Conservation (phyloP, 2,888 invertebrate species). For the Ornithoptera priamus region DNA sequence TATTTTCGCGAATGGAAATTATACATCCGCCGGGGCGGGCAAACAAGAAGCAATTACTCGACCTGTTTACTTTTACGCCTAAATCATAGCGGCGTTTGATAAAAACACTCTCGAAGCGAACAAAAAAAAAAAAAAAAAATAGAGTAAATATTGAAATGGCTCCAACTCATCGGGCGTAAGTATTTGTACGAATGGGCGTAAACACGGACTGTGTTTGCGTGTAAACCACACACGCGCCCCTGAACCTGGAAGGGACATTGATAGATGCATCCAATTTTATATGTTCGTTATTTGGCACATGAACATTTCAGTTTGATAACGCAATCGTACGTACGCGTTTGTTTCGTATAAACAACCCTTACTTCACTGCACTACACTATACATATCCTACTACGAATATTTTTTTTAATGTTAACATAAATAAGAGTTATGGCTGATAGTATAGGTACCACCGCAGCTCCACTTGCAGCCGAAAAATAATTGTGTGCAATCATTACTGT, state of each 20-base stretch:
- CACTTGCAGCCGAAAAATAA: too few relatives aligned
- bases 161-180: conserved; percentile 37
- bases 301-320: conserved; percentile 2
- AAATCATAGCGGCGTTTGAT: conserved; percentile 30
- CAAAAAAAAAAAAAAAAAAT: conserved; percentile 23
- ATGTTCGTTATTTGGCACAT: conserved; percentile 9
- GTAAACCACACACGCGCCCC: conserved; percentile 11
- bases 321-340: background rate
- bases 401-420: too few relatives aligned
- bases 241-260: conserved; percentile 14
- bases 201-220: conserved; percentile 6
- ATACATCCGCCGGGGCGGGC: conserved; percentile 23
- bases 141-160: conserved; percentile 41
- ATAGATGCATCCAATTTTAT: conserved; percentile 26
- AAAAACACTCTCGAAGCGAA: conserved; percentile 21
- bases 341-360: too few relatives aligned
- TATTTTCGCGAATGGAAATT: conserved; percentile 25
- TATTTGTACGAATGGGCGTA: conserved; percentile 34
- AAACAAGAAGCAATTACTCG: conserved; percentile 35
- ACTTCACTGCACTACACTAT: too few relatives aligned
- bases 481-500: too few relatives aligned
- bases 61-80: conserved; percentile 34
- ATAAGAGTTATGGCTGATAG: too few relatives aligned
- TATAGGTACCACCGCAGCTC: too few relatives aligned
- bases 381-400: too few relatives aligned